phyloP scores from a whole-genome alignment of 2,797 vertebrate genomes.

The Macropodus opercularis region DNA sequence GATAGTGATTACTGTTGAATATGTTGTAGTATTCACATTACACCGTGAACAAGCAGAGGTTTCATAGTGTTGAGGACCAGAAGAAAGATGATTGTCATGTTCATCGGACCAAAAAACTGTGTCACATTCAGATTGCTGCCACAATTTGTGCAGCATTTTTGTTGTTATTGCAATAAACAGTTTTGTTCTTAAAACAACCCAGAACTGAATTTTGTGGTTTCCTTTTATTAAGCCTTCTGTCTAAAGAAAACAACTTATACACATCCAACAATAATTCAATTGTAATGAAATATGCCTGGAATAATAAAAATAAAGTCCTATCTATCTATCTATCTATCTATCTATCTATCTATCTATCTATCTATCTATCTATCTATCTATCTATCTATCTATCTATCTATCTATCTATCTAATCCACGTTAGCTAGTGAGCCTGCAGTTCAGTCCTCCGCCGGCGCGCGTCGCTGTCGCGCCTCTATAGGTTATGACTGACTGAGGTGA shows the following conservation, averaged over 20 bases:
- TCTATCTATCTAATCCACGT: too few species aligned
- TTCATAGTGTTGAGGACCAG: not conserved
- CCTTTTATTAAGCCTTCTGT: not conserved
- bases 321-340: too few species aligned
- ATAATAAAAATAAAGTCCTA: too few species aligned
- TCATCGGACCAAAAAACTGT: slow-evolving; percentile 36
- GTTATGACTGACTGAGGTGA: slow-evolving; percentile 2
- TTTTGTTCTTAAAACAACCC: not conserved
- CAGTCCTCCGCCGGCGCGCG: slow-evolving; percentile 58
- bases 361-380: too few species aligned
- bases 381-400: too few species aligned
- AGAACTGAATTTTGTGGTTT: not conserved
- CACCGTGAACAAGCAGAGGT: not conserved
- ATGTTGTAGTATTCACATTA: slow-evolving; percentile 79
- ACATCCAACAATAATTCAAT: too few species aligned
- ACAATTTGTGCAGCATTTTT: not conserved
- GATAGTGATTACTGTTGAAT: slow-evolving; percentile 60
- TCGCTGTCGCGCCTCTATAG: slow-evolving; percentile 30
- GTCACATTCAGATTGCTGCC: not conserved
- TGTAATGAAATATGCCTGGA: too few species aligned
- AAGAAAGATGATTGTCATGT: slow-evolving; percentile 4
- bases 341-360: too few species aligned
- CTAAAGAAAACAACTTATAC: too few species aligned
- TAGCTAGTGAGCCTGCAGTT: too few species aligned
- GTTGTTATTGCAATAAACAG: slow-evolving; percentile 38